These are phyloP conservation scores for Netelia virgata DNA, from an alignment of 2,888 invertebrate genomes.

Conservation along the genomic window DNA sequence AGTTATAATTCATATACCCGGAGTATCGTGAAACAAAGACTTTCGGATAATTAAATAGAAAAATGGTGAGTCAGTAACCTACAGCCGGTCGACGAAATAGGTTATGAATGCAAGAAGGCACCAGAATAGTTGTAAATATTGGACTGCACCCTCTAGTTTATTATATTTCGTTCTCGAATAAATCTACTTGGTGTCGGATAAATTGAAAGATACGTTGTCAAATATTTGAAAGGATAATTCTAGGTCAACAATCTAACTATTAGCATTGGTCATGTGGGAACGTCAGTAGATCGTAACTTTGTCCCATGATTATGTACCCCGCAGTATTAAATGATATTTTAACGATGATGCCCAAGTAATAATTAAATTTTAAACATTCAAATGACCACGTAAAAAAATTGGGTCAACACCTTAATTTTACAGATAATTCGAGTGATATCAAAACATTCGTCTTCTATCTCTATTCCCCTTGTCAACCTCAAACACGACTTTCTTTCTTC, in stretches of 20 bases:
- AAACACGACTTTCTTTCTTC: background rate
- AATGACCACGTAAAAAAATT: background rate
- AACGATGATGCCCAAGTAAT: background rate
- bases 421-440: background rate
- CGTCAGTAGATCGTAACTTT: background rate
- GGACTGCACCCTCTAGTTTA: background rate
- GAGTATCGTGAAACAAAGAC: slow-evolving; percentile 34
- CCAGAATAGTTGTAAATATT: background rate
- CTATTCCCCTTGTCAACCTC: background rate
- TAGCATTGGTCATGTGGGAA: background rate
- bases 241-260: background rate
- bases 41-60: slow-evolving; percentile 27
- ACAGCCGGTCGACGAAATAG: slow-evolving; percentile 34
- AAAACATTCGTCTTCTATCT: background rate
- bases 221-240: background rate
- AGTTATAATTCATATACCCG: slow-evolving; percentile 10
- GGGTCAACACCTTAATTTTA: background rate
- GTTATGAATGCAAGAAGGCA: slow-evolving; percentile 56
- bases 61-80: slow-evolving; percentile 62
- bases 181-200: background rate
- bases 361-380: background rate
- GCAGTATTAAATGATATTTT: background rate
- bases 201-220: background rate
- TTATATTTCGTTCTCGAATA: background rate
- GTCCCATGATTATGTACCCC: background rate